A percentile compares a stretch with the other conserved stretches of the same genome.
Conservation (phyloP, 2,797 vertebrate genomes). For the Tenualosa thibaudeaui region DNA sequence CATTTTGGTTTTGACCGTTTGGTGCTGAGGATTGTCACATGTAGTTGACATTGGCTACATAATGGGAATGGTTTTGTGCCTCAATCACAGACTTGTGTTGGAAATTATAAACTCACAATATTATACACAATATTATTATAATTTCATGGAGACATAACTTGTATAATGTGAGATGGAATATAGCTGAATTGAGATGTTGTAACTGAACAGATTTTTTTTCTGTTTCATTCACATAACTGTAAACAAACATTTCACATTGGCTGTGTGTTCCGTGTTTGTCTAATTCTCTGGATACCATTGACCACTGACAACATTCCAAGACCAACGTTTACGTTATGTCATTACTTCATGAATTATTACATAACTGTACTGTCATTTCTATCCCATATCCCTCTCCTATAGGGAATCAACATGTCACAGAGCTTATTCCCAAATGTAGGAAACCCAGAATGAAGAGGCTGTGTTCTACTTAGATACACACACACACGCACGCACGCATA, state of each 20-base stretch:
- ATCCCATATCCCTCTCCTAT: neutral
- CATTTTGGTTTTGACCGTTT: neutral
- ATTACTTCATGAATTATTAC: constrained; percentile 16
- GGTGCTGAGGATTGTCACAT: neutral
- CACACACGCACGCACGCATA: neutral
- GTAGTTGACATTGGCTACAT: neutral
- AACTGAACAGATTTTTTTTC: too few species aligned
- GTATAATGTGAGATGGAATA: neutral
- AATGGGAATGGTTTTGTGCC: neutral
- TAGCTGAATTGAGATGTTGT: neutral
- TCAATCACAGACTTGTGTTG: neutral
- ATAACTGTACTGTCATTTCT: constrained; percentile 17
- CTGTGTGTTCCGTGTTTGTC: neutral
- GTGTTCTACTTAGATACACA: neutral
- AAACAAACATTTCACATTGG: neutral
- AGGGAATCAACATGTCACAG: neutral
- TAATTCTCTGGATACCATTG: constrained; percentile 4
- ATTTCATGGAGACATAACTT: too few species aligned
- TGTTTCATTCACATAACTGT: too few species aligned
- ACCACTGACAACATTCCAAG: neutral
- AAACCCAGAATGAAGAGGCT: neutral
- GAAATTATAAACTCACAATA: neutral
- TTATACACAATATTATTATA: too few species aligned
- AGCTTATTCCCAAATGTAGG: constrained; percentile 1
- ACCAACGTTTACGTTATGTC: constrained; percentile 3